Conservation (phyloP, 1,140 invertebrate genomes). For the Bactericera cockerelli region DNA sequence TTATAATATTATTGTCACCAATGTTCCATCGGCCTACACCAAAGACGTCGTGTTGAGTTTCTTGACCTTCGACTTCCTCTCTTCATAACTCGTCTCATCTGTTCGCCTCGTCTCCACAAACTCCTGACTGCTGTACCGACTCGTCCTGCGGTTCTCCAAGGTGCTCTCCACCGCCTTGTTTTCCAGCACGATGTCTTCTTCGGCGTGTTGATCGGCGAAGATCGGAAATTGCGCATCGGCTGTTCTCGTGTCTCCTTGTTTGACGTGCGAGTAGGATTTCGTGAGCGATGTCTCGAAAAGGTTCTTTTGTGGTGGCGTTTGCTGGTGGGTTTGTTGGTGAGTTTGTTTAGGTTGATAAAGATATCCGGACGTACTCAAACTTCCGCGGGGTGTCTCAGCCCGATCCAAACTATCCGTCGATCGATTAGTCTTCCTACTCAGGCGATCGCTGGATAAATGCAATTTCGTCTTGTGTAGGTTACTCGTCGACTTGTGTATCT, state of each 20-base stretch:
- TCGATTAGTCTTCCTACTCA: not conserved
- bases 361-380: too few species aligned
- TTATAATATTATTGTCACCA: too few species aligned
- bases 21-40: not conserved
- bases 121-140: not conserved
- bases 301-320: too few species aligned
- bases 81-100: not conserved
- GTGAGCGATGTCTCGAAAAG: too few species aligned
- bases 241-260: too few species aligned
- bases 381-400: too few species aligned
- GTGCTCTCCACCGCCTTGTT: not conserved
- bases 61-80: not conserved
- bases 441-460: not conserved
- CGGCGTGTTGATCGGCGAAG: not conserved
- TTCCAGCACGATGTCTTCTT: not conserved
- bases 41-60: not conserved
- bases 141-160: not conserved
- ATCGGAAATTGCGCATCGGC: too few species aligned
- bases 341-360: too few species aligned
- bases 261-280: too few species aligned
- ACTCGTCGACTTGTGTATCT: not conserved
- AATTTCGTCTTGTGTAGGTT: slow-evolving; percentile 2
- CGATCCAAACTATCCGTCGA: not conserved
- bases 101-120: not conserved
- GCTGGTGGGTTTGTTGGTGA: too few species aligned